Evolutionary conservation across 2,888 invertebrate species (phyloP).

Genomic region (Callimorpha dominula): DNA sequence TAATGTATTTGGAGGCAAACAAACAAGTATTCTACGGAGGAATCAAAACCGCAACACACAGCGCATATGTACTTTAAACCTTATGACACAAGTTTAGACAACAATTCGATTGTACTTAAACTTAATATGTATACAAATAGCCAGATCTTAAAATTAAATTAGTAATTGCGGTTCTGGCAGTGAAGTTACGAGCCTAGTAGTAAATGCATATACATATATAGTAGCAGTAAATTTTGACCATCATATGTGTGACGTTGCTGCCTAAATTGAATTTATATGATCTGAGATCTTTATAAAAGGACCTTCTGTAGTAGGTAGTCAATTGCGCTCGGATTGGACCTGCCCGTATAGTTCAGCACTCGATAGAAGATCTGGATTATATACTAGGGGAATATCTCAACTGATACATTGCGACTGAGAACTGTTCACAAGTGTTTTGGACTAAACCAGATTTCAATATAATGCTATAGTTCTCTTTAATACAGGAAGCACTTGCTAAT

Average conservation of each 20-base stretch:
- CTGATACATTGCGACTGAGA: no score
- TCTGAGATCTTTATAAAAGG: not conserved
- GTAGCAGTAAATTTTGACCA: not conserved
- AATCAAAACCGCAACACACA: not conserved
- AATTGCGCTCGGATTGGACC: not conserved
- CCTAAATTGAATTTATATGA: no score
- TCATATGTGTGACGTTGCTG: not conserved
- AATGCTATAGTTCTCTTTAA: no score
- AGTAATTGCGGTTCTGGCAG: not conserved
- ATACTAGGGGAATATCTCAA: no score
- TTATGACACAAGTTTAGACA: not conserved
- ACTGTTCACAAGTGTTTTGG: no score
- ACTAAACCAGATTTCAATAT: no score
- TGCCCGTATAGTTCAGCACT: no score
- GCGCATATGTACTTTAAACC: not conserved
- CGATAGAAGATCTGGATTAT: no score
- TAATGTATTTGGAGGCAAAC: not conserved
- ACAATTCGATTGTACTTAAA: not conserved
- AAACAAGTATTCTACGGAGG: not conserved
- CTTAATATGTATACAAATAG: slow-evolving; percentile 3
- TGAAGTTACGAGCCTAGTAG: not conserved
- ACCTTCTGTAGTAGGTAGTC: not conserved
- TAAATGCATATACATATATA: not conserved
- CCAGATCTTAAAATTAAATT: not conserved
- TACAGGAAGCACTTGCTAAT: no score